Base-by-base conservation (phyloP, 37 sponge, comb jelly and placozoan genomes). In the Axinella damicornis region DNA sequence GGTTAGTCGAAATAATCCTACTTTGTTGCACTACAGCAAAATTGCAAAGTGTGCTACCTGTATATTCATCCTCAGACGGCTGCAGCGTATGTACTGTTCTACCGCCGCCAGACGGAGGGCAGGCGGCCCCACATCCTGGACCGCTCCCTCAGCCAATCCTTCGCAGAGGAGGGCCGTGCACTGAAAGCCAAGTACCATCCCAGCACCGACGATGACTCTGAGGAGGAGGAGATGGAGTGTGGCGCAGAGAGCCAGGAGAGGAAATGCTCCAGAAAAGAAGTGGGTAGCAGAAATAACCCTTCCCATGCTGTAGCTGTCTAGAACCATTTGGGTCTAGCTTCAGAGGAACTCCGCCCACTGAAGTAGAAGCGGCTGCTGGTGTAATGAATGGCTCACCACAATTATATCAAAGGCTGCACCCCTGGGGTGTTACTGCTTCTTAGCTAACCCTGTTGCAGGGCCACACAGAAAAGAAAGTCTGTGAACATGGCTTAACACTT, bases 71-170 rank as follows among this genome's bases (percentile, higher is more conserved):
- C 80, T 22, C 39, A 93, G 93, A 78, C 96, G 4, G 74, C 90
- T 15, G 58, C 96, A 24, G 92, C 96, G 41, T 96, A 96, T 62
- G 83, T 92, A 55, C 71, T 96, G 59, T 96, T 92, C 78, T 96
- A 92, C 69, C 70, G 60, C 22, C 90, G 90, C 28, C 83, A 71
- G 0, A 76, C 71, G 33, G 86, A 74, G 31, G 71, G 84, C 27
- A 55, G 46, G 5, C 73, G 38, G 25, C 52, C 62, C 56, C 59
- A 46, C 5, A 69, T 73, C 19, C 74, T 89, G 28, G 74, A 79
- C 36, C 78, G 90, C 25, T 75, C 90, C 2, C 80, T 89, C 32
- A 89, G 90, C 25, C 82, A 83, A 55, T 83, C 85, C 0, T 89
- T 89, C 65, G 85, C 76, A 21, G 90, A 89, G 32, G 90, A 89